Evolutionary conservation across 1,140 invertebrate species (phyloP), one percentile per base, ranked within the genome.

Genomic region (Zophobas morio): DNA sequence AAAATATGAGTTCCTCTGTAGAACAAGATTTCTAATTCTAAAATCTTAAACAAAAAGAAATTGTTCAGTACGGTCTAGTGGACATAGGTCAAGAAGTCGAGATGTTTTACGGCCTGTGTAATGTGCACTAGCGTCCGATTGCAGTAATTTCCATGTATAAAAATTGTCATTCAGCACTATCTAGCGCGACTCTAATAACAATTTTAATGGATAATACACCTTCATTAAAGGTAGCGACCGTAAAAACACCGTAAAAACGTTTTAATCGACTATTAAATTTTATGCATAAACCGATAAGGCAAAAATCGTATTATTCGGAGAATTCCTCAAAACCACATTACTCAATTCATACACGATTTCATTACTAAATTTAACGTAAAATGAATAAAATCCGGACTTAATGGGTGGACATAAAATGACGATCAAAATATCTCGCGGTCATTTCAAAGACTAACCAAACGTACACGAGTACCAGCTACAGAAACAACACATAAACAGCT

Each of bases 341-440:
- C 60, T 66, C 60, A 42, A 66, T 66, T 66, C 60, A 39, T 66
- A 66, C 60, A 66, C 60, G 60, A 66, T 66, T 66, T 66, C 60
- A 66, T 66, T 66, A 66, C 60, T 66, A 66, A 66, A 66, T 66
- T 42, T 66, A 66, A 66, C 60, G 42, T 66, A 66, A 66, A 66
- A 66, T 66, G 60, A 66, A 66, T 66, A 66, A 66, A 66, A 66
- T 66, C 60, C 60, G 39, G 60, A 66, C 42, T 66, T 66, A 66
- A 66, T 66, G 60, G 60, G 42, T 40, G 60, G 37, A 66, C 60
- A 66, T 66, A 66, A 66, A 66, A 66, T 66, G 60, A 39, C 60
- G 60, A 66, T 66, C 60, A 66, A 66, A 66, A 66, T 66, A 66
- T 66, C 60, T 66, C 60, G 60, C 60, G 60, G 60, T 66, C 60